Conservation (phyloP, 2,113 vertebrate genomes). For the Grallaria varia region DNA sequence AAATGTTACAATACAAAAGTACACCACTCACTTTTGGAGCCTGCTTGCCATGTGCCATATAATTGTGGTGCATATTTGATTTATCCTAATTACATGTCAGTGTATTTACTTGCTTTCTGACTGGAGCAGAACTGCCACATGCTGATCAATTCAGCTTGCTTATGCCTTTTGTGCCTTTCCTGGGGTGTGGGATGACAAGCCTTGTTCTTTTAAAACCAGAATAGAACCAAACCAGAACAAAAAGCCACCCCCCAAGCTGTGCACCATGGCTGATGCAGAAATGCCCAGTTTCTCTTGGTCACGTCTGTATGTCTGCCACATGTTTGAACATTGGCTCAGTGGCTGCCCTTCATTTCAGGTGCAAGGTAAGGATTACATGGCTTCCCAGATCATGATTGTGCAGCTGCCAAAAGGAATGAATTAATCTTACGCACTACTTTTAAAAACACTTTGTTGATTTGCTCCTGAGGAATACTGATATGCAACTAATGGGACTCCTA, state of each 20-base stretch:
- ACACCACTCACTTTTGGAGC: neutral
- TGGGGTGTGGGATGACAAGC: neutral
- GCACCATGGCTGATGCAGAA: neutral
- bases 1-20: slow-evolving; percentile 4
- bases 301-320: neutral
- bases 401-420: neutral
- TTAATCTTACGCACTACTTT: neutral
- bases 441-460: neutral
- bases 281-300: neutral
- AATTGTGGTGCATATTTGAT: neutral
- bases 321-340: neutral
- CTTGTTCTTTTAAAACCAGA: neutral
- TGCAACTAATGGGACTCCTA: neutral
- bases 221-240: neutral
- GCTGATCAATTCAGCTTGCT: neutral
- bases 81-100: neutral
- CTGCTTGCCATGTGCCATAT: neutral
- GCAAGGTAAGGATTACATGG: neutral
- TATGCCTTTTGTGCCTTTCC: neutral
- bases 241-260: neutral
- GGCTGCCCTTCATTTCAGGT: neutral
- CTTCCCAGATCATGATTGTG: neutral
- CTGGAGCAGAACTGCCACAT: neutral
- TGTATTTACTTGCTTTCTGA: neutral
- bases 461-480: neutral